Evolutionary conservation across 2,113 vertebrate genomes (phyloP).

Genomic region (Centropus unirufus): DNA sequence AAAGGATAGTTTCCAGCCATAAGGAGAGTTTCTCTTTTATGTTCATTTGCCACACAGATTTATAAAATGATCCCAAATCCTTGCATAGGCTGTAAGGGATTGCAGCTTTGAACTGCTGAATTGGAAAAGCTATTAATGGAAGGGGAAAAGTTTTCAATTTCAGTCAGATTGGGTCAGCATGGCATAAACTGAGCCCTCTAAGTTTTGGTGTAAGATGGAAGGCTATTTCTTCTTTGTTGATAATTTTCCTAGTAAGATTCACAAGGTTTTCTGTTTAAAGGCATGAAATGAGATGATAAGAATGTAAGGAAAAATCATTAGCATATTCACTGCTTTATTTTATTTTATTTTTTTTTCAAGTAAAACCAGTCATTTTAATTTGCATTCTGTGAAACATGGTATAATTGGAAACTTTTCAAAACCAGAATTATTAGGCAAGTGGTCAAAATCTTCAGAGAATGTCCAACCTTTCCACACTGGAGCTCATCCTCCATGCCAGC

Average conservation of each 20-base stretch:
- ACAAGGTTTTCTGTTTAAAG: slow-evolving; percentile 58
- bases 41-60: slow-evolving; percentile 60
- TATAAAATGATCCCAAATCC: slow-evolving; percentile 64
- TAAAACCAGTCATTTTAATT: slow-evolving; percentile 59
- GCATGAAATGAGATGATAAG: slow-evolving; percentile 61
- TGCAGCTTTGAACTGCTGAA: slow-evolving; percentile 49
- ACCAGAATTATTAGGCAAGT: slow-evolving; percentile 21
- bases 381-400: slow-evolving; percentile 11
- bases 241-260: slow-evolving; percentile 44
- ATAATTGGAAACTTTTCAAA: slow-evolving; percentile 34
- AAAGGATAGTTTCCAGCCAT: slow-evolving; percentile 30
- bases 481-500: neutral
- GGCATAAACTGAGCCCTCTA: slow-evolving; percentile 38
- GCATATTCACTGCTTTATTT: slow-evolving; percentile 2
- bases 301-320: slow-evolving; percentile 49
- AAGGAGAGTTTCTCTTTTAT: slow-evolving; percentile 41
- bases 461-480: slow-evolving; percentile 18
- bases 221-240: slow-evolving; percentile 45
- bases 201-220: slow-evolving; percentile 42
- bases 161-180: slow-evolving; percentile 51
- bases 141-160: slow-evolving; percentile 43
- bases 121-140: slow-evolving; percentile 55
- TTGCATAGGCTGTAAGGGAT: slow-evolving; percentile 56
- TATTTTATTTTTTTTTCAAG: neutral
- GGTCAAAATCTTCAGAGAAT: slow-evolving; percentile 37